Evolutionary conservation across 2,888 invertebrate species (phyloP), one percentile per base, ranked within the genome.

Genomic region (Mantis religiosa): DNA sequence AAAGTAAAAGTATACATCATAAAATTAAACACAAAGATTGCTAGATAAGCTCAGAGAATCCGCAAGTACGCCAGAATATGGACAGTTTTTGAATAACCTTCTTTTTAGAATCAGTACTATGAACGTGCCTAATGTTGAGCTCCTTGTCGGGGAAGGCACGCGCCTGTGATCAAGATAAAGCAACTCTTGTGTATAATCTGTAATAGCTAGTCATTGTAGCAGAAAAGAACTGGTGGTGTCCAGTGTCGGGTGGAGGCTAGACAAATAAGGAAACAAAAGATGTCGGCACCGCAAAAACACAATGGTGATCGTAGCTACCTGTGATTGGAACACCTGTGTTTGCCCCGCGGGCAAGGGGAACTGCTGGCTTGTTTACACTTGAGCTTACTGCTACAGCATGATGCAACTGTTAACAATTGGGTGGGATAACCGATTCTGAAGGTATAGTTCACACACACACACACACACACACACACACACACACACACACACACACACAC

Each of bases 321-420:
- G 47, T 47, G 47, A 41, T 47, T 6, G 41, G 54, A 25, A n/a
- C 85, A 87, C 87, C 87, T 87, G 87, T 87, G 87, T 87, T 87
- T 87, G 82, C 86, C 87, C 87, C 82, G 30, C 28, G 34, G 87
- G n/a, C 27, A 14, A n/a, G 25, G 30, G 81, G 34, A 34, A 28
- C 81, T 86, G 25, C 81, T 28, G 81, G 86, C 34, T 25, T 34
- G 81, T 41, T 34, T 28, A 81, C 86, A 25, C 54, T 47, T 41
- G 27, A 6, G 85, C 41, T 27, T 14, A 27, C 47, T 41, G 85
- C n/a, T n/a, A n/a, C 54, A 27, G 41, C 27, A 27, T n/a, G 41
- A 27, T 85, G 47, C 54, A 27, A 41, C 54, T 85, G 54, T 47
- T 47, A 25, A 28, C 47, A 28, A 54, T 15, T 27, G n/a, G 6